Evolutionary conservation across 2,797 vertebrate genomes (phyloP).

Genomic region (Lepilemur septentrionalis): DNA sequence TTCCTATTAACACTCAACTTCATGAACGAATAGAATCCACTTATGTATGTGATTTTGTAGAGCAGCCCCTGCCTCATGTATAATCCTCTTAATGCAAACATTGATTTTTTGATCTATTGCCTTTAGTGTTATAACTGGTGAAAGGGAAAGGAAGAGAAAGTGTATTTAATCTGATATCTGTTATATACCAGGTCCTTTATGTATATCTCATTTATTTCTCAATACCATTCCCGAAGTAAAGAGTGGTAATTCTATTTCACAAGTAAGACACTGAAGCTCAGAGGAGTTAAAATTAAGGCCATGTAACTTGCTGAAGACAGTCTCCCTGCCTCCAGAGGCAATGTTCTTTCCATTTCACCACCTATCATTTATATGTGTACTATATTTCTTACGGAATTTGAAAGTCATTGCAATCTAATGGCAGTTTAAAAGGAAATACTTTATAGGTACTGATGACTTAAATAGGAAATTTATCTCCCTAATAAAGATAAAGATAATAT

Average conservation of each 20-base stretch:
- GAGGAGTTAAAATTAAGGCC: not conserved
- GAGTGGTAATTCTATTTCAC: not conserved
- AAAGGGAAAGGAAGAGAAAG: not conserved
- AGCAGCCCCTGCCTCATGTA: not conserved
- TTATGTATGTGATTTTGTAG: not conserved
- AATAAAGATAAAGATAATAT: not conserved
- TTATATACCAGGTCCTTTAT: not conserved
- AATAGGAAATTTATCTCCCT: not conserved
- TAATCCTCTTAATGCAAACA: not conserved
- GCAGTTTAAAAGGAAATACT: not conserved
- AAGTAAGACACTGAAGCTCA: not conserved
- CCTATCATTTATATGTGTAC: not conserved
- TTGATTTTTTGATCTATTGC: not conserved
- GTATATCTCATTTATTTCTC: not conserved
- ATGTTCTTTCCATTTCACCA: not conserved
- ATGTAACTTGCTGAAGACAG: not conserved
- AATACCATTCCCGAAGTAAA: not conserved
- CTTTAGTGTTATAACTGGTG: not conserved
- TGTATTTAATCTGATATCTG: not conserved
- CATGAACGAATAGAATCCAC: not conserved
- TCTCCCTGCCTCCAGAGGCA: not conserved
- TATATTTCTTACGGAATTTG: not conserved
- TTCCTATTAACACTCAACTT: constrained; percentile 11
- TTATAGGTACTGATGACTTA: not conserved
- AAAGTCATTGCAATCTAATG: not conserved